phyloP scores from a whole-genome alignment of 2,113 vertebrate species.

The Pollachius pollachius region DNA sequence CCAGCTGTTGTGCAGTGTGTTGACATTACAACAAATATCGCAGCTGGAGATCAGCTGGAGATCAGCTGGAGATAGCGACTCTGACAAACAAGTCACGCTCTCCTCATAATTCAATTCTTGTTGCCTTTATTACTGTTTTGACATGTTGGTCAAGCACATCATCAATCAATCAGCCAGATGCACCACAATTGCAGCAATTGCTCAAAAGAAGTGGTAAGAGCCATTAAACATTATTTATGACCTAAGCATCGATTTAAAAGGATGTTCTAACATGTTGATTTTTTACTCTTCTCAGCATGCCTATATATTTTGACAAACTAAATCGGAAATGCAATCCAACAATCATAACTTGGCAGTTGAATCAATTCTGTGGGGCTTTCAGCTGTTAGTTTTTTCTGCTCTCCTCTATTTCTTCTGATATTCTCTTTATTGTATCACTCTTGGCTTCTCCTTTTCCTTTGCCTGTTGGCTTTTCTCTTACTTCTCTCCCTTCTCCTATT shows the following conservation, averaged over 20 bases:
- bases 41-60: slow-evolving; percentile 1
- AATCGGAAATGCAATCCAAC: too few species aligned
- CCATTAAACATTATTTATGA: not conserved
- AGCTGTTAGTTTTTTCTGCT: too few species aligned
- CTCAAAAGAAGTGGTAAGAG: not conserved
- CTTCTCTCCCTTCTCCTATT: not conserved
- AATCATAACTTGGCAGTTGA: too few species aligned
- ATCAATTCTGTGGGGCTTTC: too few species aligned
- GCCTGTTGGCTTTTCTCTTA: not conserved
- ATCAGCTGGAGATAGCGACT: slow-evolving; percentile 30
- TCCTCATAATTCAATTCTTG: slow-evolving; percentile 52
- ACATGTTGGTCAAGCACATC: slow-evolving; percentile 48
- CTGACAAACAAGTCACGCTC: slow-evolving; percentile 55
- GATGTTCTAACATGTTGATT: too few species aligned
- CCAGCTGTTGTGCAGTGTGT: slow-evolving; percentile 46
- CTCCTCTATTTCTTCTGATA: too few species aligned
- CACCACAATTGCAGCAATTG: slow-evolving; percentile 38
- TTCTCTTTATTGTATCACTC: too few species aligned
- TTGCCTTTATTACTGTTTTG: slow-evolving; percentile 63
- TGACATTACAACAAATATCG: slow-evolving; percentile 53
- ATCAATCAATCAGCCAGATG: slow-evolving; percentile 50
- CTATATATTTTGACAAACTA: too few species aligned
- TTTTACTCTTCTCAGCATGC: too few species aligned
- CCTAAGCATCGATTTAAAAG: not conserved
- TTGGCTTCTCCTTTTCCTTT: too few species aligned